Percentiles rank a stretch among this genome's conserved stretches.
Conservation (phyloP, 2,113 vertebrate species). For the Aspidoscelis tigris region DNA sequence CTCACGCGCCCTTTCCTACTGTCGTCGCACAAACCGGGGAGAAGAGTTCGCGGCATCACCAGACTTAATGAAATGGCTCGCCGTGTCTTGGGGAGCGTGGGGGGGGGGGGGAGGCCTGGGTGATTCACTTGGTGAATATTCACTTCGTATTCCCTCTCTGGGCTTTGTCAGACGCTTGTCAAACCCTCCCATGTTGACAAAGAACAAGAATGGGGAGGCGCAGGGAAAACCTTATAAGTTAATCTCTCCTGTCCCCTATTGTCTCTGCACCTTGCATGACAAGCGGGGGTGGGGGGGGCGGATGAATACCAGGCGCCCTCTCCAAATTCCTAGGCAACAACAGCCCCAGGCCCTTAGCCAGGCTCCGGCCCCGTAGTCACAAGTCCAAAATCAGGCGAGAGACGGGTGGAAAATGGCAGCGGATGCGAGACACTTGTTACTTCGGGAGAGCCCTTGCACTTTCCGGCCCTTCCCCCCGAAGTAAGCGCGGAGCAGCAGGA, state of each 20-base stretch:
- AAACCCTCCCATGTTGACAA: constrained; percentile 49
- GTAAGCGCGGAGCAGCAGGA: too few relatives aligned
- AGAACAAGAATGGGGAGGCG: constrained; percentile 53
- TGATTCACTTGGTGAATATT: constrained; percentile 52
- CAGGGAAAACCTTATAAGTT: constrained; percentile 65
- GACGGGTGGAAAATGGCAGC: too few relatives aligned
- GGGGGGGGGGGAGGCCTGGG: constrained; percentile 61
- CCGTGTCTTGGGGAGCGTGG: constrained; percentile 81
- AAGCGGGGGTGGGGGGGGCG: constrained; percentile 59
- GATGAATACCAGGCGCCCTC: background rate
- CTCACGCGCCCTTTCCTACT: background rate
- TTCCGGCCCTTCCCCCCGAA: too few relatives aligned
- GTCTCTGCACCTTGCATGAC: constrained; percentile 78
- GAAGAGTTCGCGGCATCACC: constrained; percentile 67
- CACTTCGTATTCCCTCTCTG: background rate
- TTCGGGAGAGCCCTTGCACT: too few relatives aligned
- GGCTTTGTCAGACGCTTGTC: constrained; percentile 71
- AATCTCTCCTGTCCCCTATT: constrained; percentile 72
- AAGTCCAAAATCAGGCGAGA: too few relatives aligned
- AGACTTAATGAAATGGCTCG: constrained; percentile 71
- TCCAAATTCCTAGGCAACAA: constrained; percentile 4
- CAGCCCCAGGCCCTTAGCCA: background rate
- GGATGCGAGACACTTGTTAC: too few relatives aligned
- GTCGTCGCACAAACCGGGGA: background rate
- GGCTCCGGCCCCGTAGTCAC: background rate